Conservation (phyloP, 2,888 invertebrate genomes). For the Apodemia hepburni region DNA sequence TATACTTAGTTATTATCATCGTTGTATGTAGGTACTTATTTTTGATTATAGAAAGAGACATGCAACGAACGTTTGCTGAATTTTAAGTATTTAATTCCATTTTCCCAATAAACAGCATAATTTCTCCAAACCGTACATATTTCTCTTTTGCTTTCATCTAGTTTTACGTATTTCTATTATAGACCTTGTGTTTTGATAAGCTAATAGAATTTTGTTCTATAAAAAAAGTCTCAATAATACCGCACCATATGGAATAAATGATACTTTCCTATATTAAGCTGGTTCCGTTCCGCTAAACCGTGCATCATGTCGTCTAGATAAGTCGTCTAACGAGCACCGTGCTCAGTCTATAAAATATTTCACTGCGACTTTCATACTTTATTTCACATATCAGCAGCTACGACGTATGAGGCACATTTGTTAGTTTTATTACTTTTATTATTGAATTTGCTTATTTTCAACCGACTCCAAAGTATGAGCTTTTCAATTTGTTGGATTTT, state of each 20-base stretch:
- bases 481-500: too few species aligned
- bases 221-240: background rate
- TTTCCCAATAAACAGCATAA: too few species aligned
- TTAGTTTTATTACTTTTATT: conserved; percentile 1
- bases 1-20: too few species aligned
- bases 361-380: background rate
- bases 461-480: too few species aligned
- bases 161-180: too few species aligned
- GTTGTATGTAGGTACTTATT: too few species aligned
- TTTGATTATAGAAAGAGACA: too few species aligned
- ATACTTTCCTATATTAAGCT: background rate
- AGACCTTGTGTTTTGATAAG: too few species aligned
- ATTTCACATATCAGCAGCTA: background rate
- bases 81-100: too few species aligned
- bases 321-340: background rate
- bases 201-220: background rate
- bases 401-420: background rate
- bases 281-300: background rate
- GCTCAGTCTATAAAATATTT: conserved; percentile 4
- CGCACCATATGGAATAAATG: background rate
- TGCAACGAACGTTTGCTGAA: too few species aligned
- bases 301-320: conserved; percentile 4
- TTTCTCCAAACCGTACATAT: too few species aligned
- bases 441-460: background rate
- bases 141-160: too few species aligned